Evolutionary conservation across 2,888 invertebrate genomes (phyloP), one percentile per base, ranked within the genome.

Genomic region (Rhamnusium bicolor): DNA sequence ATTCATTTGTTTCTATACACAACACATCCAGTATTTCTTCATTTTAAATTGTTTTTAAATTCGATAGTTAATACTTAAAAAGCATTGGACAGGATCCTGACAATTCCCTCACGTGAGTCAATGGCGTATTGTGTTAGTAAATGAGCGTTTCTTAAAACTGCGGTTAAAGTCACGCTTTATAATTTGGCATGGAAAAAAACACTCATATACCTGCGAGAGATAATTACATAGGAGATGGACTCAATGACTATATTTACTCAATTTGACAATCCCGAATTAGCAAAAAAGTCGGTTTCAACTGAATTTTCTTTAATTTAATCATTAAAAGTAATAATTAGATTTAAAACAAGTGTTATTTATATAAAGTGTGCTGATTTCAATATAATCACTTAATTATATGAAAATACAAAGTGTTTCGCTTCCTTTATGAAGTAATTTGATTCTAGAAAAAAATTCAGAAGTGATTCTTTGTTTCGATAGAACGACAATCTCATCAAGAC

Each of bases 181-280:
- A 40, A 40, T 40, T 40, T n/a, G 12, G n/a, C 40, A 5, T 40
- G 10, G n/a, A 32, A 54, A 54, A 54, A 54, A 54, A 54, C 14
- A 21, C 54, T 54, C 54, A 12, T 40, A 40, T 51, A 51, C 51
- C 54, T 54, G 24, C 24, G n/a, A 14, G 40, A 40, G 40, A 49
- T 63, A 63, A 63, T 63, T 63, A 63, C 27, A 27, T 58, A 18
- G 58, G 12, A 32, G 58, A 58, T 24, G 63, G 18, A 27, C 47
- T 49, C 63, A 40, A 49, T 63, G 46, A 63, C 49, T 63, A 49
- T 24, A 63, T 29, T 47, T 51, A 49, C 24, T 14, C 47, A 63
- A 49, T 54, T 51, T 54, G 21, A 24, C 19, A 24, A 29, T 18
- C 6, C 16, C 32, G 6, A 32, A 58, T 29, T 32, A 27, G 58